A percentile compares a stretch with the other conserved stretches of the same genome.
These are phyloP conservation scores for Drosophila prolongata DNA, from an alignment of 2,888 invertebrate species.

Conservation along the genomic window DNA sequence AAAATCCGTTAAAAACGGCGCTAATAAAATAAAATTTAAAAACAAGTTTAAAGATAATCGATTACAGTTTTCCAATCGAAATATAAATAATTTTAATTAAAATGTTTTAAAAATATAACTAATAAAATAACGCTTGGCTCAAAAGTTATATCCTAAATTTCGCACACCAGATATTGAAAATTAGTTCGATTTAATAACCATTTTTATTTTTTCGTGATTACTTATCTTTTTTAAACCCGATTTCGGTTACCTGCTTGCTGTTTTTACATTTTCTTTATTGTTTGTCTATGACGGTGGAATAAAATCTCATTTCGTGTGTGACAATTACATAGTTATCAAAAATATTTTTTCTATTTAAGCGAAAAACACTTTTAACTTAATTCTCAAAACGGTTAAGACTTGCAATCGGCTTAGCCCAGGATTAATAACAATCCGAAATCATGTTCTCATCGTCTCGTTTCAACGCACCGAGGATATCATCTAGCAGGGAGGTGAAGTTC, in stretches of 20 bases:
- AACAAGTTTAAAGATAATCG: neutral
- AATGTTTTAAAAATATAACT: too few relatives aligned
- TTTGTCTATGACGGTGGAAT: constrained; percentile 7
- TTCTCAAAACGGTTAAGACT: constrained; percentile 14
- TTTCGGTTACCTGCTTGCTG: too few relatives aligned
- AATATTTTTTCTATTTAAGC: constrained; percentile 30
- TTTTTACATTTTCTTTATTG: constrained; percentile 4
- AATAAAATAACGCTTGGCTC: too few relatives aligned
- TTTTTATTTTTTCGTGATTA: too few relatives aligned
- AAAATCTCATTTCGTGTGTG: constrained; percentile 29
- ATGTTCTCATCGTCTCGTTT: constrained; percentile 70
- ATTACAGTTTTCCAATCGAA: too few relatives aligned
- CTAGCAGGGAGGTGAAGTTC: constrained; percentile 89
- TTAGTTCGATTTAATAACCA: too few relatives aligned
- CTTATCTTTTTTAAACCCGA: neutral
- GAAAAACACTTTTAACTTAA: constrained; percentile 24
- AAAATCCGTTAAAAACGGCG: too few relatives aligned
- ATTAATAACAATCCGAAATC: constrained; percentile 80
- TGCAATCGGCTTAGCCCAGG: constrained; percentile 8
- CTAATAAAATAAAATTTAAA: too few relatives aligned
- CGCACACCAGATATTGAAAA: too few relatives aligned
- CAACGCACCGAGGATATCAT: constrained; percentile 87
- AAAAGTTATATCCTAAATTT: too few relatives aligned
- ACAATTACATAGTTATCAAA: constrained; percentile 27
- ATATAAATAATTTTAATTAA: too few relatives aligned